A percentile compares a stretch with the other conserved stretches of the same genome.
phyloP scores from a whole-genome alignment of 2,113 vertebrate genomes.

The Corythornis cristatus region DNA sequence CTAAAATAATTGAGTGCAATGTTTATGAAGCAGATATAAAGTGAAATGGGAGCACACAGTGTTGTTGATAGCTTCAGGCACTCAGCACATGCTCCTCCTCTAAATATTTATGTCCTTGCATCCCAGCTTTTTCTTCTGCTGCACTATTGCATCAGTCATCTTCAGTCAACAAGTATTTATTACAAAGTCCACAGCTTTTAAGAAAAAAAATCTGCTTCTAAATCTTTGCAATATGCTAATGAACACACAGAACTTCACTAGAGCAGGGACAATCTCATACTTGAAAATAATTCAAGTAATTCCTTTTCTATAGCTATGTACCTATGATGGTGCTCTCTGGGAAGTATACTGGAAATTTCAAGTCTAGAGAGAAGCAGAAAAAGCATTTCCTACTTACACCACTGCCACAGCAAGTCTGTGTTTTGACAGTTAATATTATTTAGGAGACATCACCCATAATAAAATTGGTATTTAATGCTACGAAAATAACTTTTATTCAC shows the following conservation, averaged over 20 bases:
- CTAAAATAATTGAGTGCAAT: constrained; percentile 21
- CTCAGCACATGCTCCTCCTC: neutral
- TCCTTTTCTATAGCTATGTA: neutral
- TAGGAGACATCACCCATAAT: neutral
- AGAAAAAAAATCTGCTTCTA: neutral
- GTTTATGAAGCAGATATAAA: constrained; percentile 20
- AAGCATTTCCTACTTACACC: neutral
- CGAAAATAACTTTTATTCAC: neutral
- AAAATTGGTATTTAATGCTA: neutral
- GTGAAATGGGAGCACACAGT: neutral
- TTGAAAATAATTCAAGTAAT: neutral
- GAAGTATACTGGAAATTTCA: neutral
- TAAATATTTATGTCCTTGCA: neutral
- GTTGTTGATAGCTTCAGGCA: neutral
- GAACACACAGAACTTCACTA: neutral
- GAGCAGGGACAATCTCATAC: neutral
- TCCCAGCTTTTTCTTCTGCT: neutral
- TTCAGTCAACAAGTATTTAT: neutral
- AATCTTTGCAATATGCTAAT: neutral
- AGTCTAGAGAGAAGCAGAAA: neutral
- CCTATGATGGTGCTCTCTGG: neutral
- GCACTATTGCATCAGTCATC: neutral
- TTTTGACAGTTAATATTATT: neutral
- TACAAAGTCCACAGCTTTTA: neutral
- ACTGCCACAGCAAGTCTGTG: neutral